Evolutionary conservation across 2,113 vertebrate species (phyloP).

Genomic region (Paraplagusia blochii): DNA sequence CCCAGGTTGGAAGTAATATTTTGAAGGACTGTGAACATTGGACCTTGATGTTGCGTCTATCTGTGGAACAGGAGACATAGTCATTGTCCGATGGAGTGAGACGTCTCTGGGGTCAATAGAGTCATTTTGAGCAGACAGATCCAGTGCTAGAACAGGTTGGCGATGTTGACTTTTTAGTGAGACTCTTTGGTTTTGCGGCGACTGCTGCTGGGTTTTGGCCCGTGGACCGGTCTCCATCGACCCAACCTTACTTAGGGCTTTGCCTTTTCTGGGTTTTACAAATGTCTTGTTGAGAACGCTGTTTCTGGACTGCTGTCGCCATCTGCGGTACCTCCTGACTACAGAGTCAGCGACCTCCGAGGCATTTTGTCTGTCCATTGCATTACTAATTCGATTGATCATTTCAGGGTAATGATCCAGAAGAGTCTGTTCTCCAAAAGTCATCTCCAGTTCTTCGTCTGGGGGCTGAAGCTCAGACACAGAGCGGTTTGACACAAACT

Average conservation of each 20-base stretch:
- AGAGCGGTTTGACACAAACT: slow-evolving; percentile 19
- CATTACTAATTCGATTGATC: slow-evolving; percentile 59
- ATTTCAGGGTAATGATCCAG: slow-evolving; percentile 71
- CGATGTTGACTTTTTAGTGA: neutral
- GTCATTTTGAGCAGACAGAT: slow-evolving; percentile 18
- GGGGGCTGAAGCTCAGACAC: slow-evolving; percentile 25
- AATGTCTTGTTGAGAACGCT: slow-evolving; percentile 16
- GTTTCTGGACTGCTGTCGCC: slow-evolving; percentile 41
- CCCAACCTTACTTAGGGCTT: no score
- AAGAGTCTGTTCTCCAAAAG: slow-evolving; percentile 56
- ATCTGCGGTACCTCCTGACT: slow-evolving; percentile 62
- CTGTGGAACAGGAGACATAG: slow-evolving; percentile 10
- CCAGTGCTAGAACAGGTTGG: slow-evolving; percentile 32
- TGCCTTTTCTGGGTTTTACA: neutral
- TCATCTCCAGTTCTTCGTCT: slow-evolving; percentile 65
- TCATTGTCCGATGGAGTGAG: slow-evolving; percentile 36
- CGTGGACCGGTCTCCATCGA: neutral
- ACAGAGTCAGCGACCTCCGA: slow-evolving; percentile 48
- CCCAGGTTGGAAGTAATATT: neutral
- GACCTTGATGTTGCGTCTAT: neutral
- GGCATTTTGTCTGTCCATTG: slow-evolving; percentile 46
- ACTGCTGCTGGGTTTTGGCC: slow-evolving; percentile 8
- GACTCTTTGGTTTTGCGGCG: slow-evolving; percentile 9
- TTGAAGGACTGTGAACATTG: slow-evolving; percentile 14
- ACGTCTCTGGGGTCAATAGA: neutral